phyloP scores from a whole-genome alignment of 2,797 vertebrate genomes.

The Tiaroga cobitis region DNA sequence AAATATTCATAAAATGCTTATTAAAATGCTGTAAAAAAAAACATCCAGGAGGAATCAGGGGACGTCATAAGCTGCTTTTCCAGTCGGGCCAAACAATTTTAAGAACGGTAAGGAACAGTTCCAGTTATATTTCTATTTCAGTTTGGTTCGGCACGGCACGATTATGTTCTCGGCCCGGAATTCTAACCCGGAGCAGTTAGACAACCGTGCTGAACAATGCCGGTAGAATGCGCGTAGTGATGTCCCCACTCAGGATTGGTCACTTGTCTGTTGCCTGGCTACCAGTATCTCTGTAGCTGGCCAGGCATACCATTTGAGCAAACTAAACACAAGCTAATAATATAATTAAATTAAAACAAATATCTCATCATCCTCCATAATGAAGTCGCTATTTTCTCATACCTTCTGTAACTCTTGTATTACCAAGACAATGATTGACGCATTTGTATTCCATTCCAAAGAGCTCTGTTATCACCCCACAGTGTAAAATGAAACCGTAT shows the following conservation, averaged over 20 bases:
- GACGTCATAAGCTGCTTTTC: slow-evolving; percentile 63
- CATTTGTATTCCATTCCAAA: background rate
- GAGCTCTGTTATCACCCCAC: background rate
- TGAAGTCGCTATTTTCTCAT: background rate
- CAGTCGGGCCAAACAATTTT: background rate
- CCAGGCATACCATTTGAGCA: background rate
- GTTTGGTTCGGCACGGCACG: background rate
- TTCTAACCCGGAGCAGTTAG: background rate
- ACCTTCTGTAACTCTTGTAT: background rate
- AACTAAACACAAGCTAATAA: background rate
- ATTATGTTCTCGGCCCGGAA: background rate
- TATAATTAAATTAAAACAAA: background rate
- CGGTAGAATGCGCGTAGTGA: background rate
- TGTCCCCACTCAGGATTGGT: background rate
- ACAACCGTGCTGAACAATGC: background rate
- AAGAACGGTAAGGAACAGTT: background rate
- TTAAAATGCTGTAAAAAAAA: background rate
- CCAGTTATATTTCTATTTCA: background rate
- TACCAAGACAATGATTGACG: background rate
- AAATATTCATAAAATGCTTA: background rate
- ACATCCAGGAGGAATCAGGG: background rate
- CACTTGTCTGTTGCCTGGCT: background rate
- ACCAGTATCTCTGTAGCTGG: background rate
- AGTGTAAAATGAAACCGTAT: background rate
- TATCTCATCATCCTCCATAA: background rate